These are phyloP conservation scores for Engraulis encrasicolus DNA, from an alignment of 2,113 vertebrate genomes.

Conservation along the genomic window DNA sequence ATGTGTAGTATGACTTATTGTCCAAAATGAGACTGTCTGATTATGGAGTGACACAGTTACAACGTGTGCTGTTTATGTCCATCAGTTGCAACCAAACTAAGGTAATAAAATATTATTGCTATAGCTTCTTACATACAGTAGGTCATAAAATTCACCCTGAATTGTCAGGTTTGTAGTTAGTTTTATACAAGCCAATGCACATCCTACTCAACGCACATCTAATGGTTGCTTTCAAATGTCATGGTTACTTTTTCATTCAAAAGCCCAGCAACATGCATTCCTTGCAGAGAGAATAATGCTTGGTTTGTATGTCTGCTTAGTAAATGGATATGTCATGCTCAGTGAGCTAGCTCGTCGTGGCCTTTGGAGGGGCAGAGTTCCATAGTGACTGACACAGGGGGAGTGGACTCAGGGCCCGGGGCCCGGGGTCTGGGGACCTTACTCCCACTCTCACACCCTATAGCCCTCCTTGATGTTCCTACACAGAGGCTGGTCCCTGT, in stretches of 20 bases:
- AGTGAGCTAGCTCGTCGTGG: background rate
- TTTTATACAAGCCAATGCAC: background rate
- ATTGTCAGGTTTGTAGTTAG: background rate
- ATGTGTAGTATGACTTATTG: too few relatives aligned
- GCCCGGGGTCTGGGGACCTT: too few relatives aligned
- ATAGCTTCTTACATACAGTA: background rate
- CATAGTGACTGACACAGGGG: constrained; percentile 38
- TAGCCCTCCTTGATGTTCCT: constrained; percentile 6
- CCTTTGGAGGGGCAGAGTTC: background rate
- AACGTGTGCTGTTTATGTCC: background rate
- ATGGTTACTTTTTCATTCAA: background rate
- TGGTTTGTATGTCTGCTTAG: constrained; percentile 9
- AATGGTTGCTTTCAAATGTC: too few relatives aligned
- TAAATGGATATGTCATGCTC: constrained; percentile 3
- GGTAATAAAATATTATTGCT: background rate
- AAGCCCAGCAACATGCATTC: background rate
- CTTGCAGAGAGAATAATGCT: background rate
- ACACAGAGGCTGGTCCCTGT: background rate
- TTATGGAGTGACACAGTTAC: background rate
- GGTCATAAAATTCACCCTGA: background rate
- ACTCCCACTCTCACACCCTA: background rate
- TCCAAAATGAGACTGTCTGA: background rate
- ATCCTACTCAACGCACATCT: background rate
- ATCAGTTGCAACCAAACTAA: background rate
- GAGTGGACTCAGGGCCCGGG: constrained; percentile 5